Base-by-base conservation (phyloP, 2,797 vertebrate genomes). In the Alfaro cultratus region DNA sequence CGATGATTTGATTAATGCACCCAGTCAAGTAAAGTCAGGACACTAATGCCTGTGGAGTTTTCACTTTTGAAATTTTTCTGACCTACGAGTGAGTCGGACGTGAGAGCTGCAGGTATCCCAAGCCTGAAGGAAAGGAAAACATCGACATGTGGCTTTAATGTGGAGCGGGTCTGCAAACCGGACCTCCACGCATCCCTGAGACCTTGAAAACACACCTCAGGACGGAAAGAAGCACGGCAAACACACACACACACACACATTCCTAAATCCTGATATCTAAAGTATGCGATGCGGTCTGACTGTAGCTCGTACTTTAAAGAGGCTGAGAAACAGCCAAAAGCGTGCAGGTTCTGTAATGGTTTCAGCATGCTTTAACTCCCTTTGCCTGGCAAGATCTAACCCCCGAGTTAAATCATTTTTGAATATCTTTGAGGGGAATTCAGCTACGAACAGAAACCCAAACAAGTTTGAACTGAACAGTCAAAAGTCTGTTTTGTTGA, bases 121-220 rank as follows among this genome's bases (percentile, higher is more conserved):
- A 13, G 88, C 75, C 84, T 82, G 49, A 3, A 80, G 89, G 90
- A 91, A 93, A 92, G 87, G 92, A 90, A 92, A 92, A 92, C 94
- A 95, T 87, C 92, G 93, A 94, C 95, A 95, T 96, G 94, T 95
- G 96, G 95, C 94, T 97, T 97, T 97, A 97, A 98, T 97, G 96
- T 94, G 95, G 94, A 94, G 95, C 93, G 95, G 96, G 95, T 96
- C 97, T 94, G 94, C 92, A 89, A 95, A 93, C 94, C 94, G 95
- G 96, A 97, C 96, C 95, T 97, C 96, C 96, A 93, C 88, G 94
- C 91, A 95, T 91, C 94, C 96, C 94, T 55, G 93, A 95, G 96
- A 95, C 95, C 96, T 95, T 96, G 93, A 94, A 94, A 93, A 96
- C 94, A 95, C 93, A 96, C 92, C 87, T 91, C 92, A 82, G 83